Evolutionary conservation across 2,797 vertebrate genomes (phyloP), one percentile per base, ranked within the genome.

Genomic region (Cyprinodon diabolis): DNA sequence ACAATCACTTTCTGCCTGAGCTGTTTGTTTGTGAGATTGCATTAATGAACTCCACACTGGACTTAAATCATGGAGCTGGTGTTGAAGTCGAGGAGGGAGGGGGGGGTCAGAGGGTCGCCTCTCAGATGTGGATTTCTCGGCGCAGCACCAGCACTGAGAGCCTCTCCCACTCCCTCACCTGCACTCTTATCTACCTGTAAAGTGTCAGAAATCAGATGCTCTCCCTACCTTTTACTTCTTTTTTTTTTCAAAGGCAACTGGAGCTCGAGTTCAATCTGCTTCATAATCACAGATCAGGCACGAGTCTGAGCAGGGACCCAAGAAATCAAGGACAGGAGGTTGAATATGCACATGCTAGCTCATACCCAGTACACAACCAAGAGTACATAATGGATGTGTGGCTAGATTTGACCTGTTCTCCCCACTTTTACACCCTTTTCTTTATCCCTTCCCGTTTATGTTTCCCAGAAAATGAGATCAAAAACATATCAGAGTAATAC

Each of bases 401-500:
- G 63, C 90, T 89, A 82, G 86, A 84, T 85, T 90, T 54, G 43
- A 70, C 66, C 83, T 84, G 87, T 92, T 91, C 90, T 86, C 88
- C 87, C 83, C 84, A 87, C 66, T 71, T 78, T 52, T 72, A 81
- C 58, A 54, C 62, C 56, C 67, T 66, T 30, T 67, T 73, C 71
- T 83, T 79, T 65, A 85, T 72, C 82, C 87, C 77, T 76, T 13
- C 11, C 78, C 86, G 78, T 76, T 83, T 91, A 86, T 92, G 88
- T 93, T 90, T 88, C 93, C 94, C 90, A 93, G 94, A 95, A 90
- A 87, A 94, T 83, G 82, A 91, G 86, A 92, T 92, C 90, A 92
- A 93, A 92, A 94, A 95, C 95, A 95, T 95, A 95, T 95, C 95
- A 95, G 90, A 93, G 91, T 91, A 93, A 94, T 94, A 95, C 93